Conservation (phyloP, 2,113 vertebrate genomes). For the Hiodon alosoides region DNA sequence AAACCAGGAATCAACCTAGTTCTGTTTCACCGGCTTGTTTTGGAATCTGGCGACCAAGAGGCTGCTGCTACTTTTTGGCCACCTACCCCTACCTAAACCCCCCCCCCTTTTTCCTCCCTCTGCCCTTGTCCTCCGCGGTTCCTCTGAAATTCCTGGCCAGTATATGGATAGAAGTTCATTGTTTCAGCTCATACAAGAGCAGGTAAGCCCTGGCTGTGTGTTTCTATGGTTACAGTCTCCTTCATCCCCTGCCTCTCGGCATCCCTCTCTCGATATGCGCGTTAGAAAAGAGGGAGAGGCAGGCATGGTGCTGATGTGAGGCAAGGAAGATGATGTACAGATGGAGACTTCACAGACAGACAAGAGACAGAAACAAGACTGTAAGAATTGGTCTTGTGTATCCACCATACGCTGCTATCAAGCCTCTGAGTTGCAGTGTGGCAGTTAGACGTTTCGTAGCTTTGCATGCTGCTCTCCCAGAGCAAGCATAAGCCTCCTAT, state of each 20-base stretch:
- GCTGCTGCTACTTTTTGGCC: background rate
- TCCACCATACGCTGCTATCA: too few relatives aligned
- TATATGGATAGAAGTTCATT: conserved; percentile 97
- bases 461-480: too few relatives aligned
- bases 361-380: too few relatives aligned
- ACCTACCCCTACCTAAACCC: conserved; percentile 27
- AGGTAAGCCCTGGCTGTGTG: conserved; percentile 70
- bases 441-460: too few relatives aligned
- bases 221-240: conserved; percentile 63
- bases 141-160: conserved; percentile 69
- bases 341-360: too few relatives aligned
- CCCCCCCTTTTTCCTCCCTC: conserved; percentile 41
- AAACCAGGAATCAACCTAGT: background rate
- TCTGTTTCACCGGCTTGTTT: background rate
- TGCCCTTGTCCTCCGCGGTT: conserved; percentile 65
- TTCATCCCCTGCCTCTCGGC: conserved; percentile 28
- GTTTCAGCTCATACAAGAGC: conserved; percentile 97
- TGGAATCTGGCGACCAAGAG: background rate
- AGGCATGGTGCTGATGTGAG: too few relatives aligned
- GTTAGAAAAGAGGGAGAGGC: too few relatives aligned
- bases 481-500: too few relatives aligned
- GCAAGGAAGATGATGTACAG: too few relatives aligned
- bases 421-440: too few relatives aligned
- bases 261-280: too few relatives aligned
- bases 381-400: too few relatives aligned